Evolutionary conservation across 2,888 invertebrate genomes (phyloP).

Genomic region (Eurytoma adleriae): DNA sequence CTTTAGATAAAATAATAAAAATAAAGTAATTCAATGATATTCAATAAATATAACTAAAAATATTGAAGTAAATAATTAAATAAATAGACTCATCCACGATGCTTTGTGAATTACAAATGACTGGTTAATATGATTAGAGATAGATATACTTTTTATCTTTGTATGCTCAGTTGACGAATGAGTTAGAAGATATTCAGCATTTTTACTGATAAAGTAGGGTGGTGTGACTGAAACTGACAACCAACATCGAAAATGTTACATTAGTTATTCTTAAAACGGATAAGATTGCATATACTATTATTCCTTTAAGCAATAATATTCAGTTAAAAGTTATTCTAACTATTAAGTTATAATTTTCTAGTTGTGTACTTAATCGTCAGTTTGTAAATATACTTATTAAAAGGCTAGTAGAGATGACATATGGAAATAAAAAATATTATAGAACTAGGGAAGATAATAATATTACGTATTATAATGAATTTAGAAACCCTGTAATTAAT

Average conservation of each 20-base stretch:
- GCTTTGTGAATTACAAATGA: conserved; percentile 8
- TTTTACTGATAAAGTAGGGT: conserved; percentile 45
- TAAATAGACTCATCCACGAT: neutral
- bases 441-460: conserved; percentile 11
- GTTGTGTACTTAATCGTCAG: neutral
- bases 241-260: conserved; percentile 24
- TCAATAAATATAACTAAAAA: neutral
- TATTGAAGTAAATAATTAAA: neutral
- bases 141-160: conserved; percentile 47
- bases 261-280: conserved; percentile 27
- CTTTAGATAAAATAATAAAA: neutral
- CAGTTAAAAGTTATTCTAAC: neutral
- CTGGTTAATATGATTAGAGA: conserved; percentile 18
- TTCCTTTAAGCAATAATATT: neutral
- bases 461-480: conserved; percentile 31
- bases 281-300: no score
- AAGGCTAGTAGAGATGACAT: conserved; percentile 50
- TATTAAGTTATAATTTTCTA: conserved; percentile 2
- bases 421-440: conserved; percentile 50
- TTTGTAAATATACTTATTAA: neutral
- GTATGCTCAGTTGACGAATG: conserved; percentile 28
- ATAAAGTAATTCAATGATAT: neutral
- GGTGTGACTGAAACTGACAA: conserved; percentile 47
- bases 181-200: conserved; percentile 39
- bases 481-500: conserved; percentile 19